Base-by-base conservation (phyloP, 2,888 invertebrate species). In the Dastarcus helophoroides region DNA sequence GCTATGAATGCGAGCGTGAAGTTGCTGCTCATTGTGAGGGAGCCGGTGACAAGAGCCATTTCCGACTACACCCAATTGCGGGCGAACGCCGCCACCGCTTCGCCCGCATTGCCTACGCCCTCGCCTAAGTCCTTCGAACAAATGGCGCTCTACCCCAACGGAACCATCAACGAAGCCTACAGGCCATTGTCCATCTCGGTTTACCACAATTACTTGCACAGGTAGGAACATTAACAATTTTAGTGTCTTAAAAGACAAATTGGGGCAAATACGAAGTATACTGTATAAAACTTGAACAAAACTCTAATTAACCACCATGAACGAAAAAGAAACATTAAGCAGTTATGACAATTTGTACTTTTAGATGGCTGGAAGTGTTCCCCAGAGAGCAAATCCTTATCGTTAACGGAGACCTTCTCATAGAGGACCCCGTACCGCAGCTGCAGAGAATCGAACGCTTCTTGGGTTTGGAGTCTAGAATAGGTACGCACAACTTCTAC, bases 51-150 rank as follows among this genome's bases (percentile, higher is more conserved):
- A 10, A 71, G 97, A 32, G 88, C 93, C 29, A 86, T 98, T 51
- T 95, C 94, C 8, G 97, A 97, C 69, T 95, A 93, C 65, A 88
- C 91, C 11, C 94, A 95, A 63, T 69, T 93, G 46, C 74, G 83
- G 40, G 84, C 82, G 46, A 81, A 85, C 53, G 80, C 84, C 13
- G 78, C 81, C 19, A 78, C 83, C 1, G 79, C 80, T 6, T 74
- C 76, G 40, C 73, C 81, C 3, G 66, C 71, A 31, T 55, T 62
- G 10, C 54, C 60, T 12, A 54, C 57, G 31, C 63, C 67, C 35
- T 44, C 56, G 8, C 57, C 63, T 54, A 68, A 29, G 53, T 65
- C 77, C 32, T 86, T 89, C 58, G 86, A 88, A 58, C 81, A 85
- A 54, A 68, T 88, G 14, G 84, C 82, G 13, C 68, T 88, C 39